phyloP scores from a whole-genome alignment of 2,113 vertebrate species.

The Corydoras sp. region DNA sequence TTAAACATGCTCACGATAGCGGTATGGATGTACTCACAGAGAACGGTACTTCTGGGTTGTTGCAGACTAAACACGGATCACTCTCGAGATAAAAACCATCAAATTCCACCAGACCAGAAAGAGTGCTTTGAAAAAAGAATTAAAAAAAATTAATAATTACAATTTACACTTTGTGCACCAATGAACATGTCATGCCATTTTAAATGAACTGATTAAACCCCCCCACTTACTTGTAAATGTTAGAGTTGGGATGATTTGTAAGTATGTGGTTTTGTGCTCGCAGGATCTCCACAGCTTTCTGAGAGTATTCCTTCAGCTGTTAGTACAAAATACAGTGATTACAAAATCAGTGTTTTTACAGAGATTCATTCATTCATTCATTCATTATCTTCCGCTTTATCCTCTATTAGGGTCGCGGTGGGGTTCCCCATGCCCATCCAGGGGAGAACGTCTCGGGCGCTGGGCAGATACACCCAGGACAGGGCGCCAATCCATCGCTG shows the following conservation, averaged over 20 bases:
- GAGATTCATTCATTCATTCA: no score
- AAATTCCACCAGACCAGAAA: constrained; percentile 94
- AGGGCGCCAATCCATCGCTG: no score
- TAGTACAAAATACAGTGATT: neutral
- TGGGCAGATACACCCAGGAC: no score
- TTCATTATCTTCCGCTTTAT: no score
- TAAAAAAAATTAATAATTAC: constrained; percentile 5
- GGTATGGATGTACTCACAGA: constrained; percentile 74
- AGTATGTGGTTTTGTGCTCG: constrained; percentile 95
- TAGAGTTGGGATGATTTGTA: constrained; percentile 97
- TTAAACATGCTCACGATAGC: neutral
- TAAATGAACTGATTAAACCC: neutral
- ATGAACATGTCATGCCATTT: neutral
- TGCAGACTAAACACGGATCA: constrained; percentile 95
- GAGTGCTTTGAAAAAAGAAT: constrained; percentile 65
- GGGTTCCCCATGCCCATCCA: no score
- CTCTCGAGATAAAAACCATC: constrained; percentile 96
- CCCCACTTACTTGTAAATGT: constrained; percentile 92
- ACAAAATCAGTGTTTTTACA: neutral
- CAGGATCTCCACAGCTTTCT: constrained; percentile 95
- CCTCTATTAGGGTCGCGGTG: no score
- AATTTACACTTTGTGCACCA: neutral
- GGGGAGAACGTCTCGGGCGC: no score
- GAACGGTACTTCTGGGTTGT: constrained; percentile 96
- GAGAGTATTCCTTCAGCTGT: constrained; percentile 94